Percentiles rank a stretch among this genome's conserved stretches.
Evolutionary conservation across 2,888 invertebrate species (phyloP).

Genomic region (Aethes cnicana): DNA sequence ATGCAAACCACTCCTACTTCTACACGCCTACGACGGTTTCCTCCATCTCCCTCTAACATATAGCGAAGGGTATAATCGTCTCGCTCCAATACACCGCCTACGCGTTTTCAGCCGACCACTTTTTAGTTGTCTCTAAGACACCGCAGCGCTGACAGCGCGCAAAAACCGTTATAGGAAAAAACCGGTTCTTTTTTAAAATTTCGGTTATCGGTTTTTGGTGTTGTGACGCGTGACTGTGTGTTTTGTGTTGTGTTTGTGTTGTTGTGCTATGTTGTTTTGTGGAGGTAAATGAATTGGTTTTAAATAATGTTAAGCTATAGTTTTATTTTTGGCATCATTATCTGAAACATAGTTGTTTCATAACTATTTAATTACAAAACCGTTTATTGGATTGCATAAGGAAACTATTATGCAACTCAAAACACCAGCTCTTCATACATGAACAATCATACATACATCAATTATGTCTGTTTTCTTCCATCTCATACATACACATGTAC

Average conservation of each 20-base stretch:
- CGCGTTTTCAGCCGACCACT: slow-evolving; percentile 65
- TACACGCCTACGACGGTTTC: slow-evolving; percentile 61
- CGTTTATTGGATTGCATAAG: too few relatives aligned
- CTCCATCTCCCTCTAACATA: slow-evolving; percentile 46
- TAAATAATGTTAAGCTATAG: too few relatives aligned
- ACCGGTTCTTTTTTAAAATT: slow-evolving; percentile 41
- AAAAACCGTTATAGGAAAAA: slow-evolving; percentile 49
- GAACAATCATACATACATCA: too few relatives aligned
- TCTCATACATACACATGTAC: too few relatives aligned
- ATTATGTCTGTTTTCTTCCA: too few relatives aligned
- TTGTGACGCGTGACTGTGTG: slow-evolving; percentile 40
- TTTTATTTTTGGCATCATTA: too few relatives aligned
- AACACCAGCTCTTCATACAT: too few relatives aligned
- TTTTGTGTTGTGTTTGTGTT: slow-evolving; percentile 53
- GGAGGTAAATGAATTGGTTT: slow-evolving; percentile 48
- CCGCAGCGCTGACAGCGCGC: slow-evolving; percentile 44
- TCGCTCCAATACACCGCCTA: slow-evolving; percentile 67
- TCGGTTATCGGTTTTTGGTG: slow-evolving; percentile 40
- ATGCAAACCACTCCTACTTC: slow-evolving; percentile 68
- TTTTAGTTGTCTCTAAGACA: slow-evolving; percentile 76
- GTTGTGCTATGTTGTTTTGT: slow-evolving; percentile 44
- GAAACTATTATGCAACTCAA: too few relatives aligned
- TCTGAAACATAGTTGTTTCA: too few relatives aligned
- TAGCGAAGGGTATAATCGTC: slow-evolving; percentile 46
- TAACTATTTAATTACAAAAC: too few relatives aligned